Conservation (phyloP, 2,888 invertebrate species). For the Sesia apiformis region DNA sequence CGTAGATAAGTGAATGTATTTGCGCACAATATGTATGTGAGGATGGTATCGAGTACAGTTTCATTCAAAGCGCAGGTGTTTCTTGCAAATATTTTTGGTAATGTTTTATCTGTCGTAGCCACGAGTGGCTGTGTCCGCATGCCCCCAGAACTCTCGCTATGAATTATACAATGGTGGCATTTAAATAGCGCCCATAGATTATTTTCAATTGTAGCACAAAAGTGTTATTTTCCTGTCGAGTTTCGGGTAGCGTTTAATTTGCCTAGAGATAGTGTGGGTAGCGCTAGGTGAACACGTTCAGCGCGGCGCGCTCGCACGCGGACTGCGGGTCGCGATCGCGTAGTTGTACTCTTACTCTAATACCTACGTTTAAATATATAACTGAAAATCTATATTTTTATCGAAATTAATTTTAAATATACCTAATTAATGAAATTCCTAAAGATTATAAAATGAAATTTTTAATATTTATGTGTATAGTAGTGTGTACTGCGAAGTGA, state of each 20-base stretch:
- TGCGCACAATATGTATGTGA: conserved; percentile 55
- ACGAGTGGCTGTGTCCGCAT: conserved; percentile 16
- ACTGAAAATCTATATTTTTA: conserved; percentile 70
- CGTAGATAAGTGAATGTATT: conserved; percentile 57
- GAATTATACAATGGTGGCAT: conserved; percentile 49
- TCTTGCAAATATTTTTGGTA: conserved; percentile 65
- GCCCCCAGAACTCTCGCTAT: conserved; percentile 28
- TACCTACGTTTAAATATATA: conserved; percentile 55
- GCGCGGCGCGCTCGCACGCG: conserved; percentile 22
- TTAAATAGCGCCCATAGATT: conserved; percentile 57
- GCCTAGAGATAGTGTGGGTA: conserved; percentile 34
- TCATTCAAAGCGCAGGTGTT: conserved; percentile 37
- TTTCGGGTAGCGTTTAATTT: conserved; percentile 42
- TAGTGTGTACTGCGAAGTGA: conserved; percentile 58
- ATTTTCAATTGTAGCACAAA: conserved; percentile 50
- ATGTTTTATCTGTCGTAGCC: conserved; percentile 39
- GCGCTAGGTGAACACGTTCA: conserved; percentile 32
- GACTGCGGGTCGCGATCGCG: conserved; percentile 27
- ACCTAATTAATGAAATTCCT: conserved; percentile 69
- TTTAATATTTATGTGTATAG: conserved; percentile 68
- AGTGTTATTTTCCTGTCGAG: conserved; percentile 38
- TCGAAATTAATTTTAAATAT: conserved; percentile 63
- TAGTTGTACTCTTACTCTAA: conserved; percentile 34
- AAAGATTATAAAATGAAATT: conserved; percentile 61
- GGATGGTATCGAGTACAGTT: conserved; percentile 23